phyloP scores from a whole-genome alignment of 2,113 vertebrate genomes.

The Brevimyrus niger region DNA sequence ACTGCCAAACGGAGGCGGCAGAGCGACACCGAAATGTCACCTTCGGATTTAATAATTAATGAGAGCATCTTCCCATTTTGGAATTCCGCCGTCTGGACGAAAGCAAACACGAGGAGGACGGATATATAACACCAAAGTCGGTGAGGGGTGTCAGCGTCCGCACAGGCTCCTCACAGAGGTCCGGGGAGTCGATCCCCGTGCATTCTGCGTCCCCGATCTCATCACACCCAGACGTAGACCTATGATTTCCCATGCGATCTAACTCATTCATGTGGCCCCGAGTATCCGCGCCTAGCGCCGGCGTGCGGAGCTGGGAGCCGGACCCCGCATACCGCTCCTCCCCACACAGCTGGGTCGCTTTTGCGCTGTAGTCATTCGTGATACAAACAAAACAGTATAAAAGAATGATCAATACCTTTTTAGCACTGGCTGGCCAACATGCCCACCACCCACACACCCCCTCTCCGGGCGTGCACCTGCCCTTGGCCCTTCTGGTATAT shows the following conservation, averaged over 20 bases:
- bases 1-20: not conserved
- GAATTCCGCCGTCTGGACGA: conserved; percentile 7
- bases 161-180: not conserved
- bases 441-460: not conserved
- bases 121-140: not conserved
- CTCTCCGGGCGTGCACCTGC: not conserved
- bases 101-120: conserved; percentile 18
- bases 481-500: not conserved
- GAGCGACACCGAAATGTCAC: conserved; percentile 40
- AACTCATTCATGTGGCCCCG: not conserved
- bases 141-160: not conserved
- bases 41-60: conserved; percentile 45
- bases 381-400: not conserved
- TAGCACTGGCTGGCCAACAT: not conserved
- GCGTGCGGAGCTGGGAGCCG: not conserved
- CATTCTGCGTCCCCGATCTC: not conserved
- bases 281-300: not conserved
- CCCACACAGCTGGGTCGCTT: not conserved
- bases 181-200: not conserved
- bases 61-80: conserved; percentile 26
- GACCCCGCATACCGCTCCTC: not conserved
- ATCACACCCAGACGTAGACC: not conserved
- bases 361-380: not conserved
- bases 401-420: not conserved
- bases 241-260: conserved; percentile 2